A percentile compares a stretch with the other conserved stretches of the same genome.
These are phyloP conservation scores for Cottus gobio DNA, from an alignment of 2,113 vertebrate genomes.

Conservation along the genomic window DNA sequence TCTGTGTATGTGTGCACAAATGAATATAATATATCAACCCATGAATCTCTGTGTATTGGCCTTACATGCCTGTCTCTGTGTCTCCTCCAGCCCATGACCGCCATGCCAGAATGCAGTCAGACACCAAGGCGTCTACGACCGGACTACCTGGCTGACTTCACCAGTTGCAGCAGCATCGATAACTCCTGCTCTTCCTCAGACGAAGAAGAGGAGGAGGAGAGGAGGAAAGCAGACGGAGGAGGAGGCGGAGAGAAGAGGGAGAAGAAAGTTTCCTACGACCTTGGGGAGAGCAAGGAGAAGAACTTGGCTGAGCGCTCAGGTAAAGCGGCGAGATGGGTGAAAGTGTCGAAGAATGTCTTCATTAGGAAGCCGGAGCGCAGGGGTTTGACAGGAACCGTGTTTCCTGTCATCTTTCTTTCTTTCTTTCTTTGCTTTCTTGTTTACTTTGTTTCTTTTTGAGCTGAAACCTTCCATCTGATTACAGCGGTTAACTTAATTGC, in stretches of 20 bases:
- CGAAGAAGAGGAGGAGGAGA: conserved; percentile 82
- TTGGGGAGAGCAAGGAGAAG: conserved; percentile 86
- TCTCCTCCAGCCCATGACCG: conserved; percentile 86
- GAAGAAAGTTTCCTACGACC: conserved; percentile 88
- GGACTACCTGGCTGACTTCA: conserved; percentile 75
- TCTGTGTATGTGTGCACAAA: neutral
- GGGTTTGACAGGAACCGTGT: conserved; percentile 25
- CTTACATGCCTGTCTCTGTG: neutral
- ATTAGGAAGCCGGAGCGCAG: conserved; percentile 24
- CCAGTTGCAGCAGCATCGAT: conserved; percentile 86
- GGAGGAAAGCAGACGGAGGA: conserved; percentile 66
- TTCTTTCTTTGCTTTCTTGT: conserved; percentile 22
- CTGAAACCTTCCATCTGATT: conserved; percentile 49
- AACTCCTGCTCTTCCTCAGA: conserved; percentile 86
- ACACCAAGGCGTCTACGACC: conserved; percentile 80
- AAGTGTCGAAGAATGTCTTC: conserved; percentile 46
- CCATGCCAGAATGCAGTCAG: conserved; percentile 94
- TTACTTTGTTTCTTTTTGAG: conserved; percentile 5
- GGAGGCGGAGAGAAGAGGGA: conserved; percentile 83
- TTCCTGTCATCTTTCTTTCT: conserved; percentile 12
- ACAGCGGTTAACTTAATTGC: conserved; percentile 35
- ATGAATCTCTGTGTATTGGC: too few species aligned
- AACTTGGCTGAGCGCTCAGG: conserved; percentile 89
- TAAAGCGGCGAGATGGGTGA: conserved; percentile 62
- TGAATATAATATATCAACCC: neutral